These are phyloP conservation scores for Leucosticte australis DNA, from an alignment of 2,113 vertebrate species.

Conservation along the genomic window DNA sequence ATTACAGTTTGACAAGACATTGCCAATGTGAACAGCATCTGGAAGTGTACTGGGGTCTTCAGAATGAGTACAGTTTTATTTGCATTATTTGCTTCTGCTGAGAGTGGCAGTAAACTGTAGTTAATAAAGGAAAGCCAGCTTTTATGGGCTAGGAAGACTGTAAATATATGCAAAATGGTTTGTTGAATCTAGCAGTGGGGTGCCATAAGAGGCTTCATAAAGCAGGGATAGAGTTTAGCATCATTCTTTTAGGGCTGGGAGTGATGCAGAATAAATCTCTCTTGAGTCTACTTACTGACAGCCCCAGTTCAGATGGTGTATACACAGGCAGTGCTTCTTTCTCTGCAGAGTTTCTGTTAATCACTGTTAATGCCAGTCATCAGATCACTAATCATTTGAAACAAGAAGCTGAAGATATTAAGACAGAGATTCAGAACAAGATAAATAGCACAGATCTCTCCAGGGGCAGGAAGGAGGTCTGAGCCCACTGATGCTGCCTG, in stretches of 20 bases:
- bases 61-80: slow-evolving; percentile 40
- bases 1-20: slow-evolving; percentile 19
- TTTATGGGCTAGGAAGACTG: slow-evolving; percentile 58
- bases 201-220: slow-evolving; percentile 63
- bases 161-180: slow-evolving; percentile 69
- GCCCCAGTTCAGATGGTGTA: background rate
- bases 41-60: background rate
- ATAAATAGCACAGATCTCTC: slow-evolving; percentile 24
- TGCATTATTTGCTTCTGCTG: slow-evolving; percentile 39
- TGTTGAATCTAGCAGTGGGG: slow-evolving; percentile 68
- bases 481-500: background rate
- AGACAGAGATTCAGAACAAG: slow-evolving; percentile 10
- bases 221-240: slow-evolving; percentile 37
- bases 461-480: background rate
- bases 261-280: slow-evolving; percentile 45
- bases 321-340: background rate
- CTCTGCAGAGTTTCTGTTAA: slow-evolving; percentile 26
- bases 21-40: slow-evolving; percentile 9
- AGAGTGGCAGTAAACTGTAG: slow-evolving; percentile 55
- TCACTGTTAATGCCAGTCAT: slow-evolving; percentile 26
- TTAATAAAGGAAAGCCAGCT: slow-evolving; percentile 64
- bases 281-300: background rate
- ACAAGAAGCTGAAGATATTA: slow-evolving; percentile 44
- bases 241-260: slow-evolving; percentile 36
- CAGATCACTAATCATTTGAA: slow-evolving; percentile 51